Evolutionary conservation across 2,888 invertebrate species (phyloP).

Genomic region (Lasiommata megera): DNA sequence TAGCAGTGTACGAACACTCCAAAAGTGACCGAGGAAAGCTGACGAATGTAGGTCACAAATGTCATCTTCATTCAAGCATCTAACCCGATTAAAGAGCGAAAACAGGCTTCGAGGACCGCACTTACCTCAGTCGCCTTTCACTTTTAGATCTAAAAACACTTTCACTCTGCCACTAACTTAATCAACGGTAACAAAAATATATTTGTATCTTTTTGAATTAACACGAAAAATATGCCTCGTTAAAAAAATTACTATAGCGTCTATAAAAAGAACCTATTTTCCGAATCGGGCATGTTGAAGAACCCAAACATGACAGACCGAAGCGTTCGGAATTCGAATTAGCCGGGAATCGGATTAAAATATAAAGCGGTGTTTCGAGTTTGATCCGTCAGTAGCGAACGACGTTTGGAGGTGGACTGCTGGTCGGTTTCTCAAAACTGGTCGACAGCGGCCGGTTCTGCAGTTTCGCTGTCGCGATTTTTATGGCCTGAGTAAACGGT

Average conservation of each 20-base stretch:
- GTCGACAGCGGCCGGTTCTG: constrained; percentile 47
- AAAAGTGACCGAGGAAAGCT: constrained; percentile 25
- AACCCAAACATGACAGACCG: constrained; percentile 1
- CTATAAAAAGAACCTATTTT: neutral
- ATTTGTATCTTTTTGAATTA: constrained; percentile 5
- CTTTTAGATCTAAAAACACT: constrained; percentile 67
- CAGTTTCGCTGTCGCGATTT: constrained; percentile 51
- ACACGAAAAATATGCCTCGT: neutral
- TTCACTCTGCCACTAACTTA: constrained; percentile 54
- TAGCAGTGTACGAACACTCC: neutral
- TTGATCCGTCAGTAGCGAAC: constrained; percentile 42
- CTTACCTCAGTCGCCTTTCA: constrained; percentile 66
- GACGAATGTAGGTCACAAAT: constrained; percentile 43
- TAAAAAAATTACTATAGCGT: neutral
- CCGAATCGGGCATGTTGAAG: neutral
- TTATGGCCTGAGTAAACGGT: constrained; percentile 45
- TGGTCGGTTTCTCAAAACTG: constrained; percentile 58
- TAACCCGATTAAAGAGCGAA: constrained; percentile 47
- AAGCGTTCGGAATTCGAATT: constrained; percentile 25
- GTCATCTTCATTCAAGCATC: constrained; percentile 45
- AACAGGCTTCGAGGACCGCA: constrained; percentile 50
- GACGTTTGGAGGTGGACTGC: constrained; percentile 54
- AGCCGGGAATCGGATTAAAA: constrained; percentile 37
- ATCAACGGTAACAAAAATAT: constrained; percentile 17
- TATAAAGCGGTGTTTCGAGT: constrained; percentile 35